These are phyloP conservation scores for Epistrophella euchroma DNA, from an alignment of 2,888 invertebrate genomes.

Conservation along the genomic window DNA sequence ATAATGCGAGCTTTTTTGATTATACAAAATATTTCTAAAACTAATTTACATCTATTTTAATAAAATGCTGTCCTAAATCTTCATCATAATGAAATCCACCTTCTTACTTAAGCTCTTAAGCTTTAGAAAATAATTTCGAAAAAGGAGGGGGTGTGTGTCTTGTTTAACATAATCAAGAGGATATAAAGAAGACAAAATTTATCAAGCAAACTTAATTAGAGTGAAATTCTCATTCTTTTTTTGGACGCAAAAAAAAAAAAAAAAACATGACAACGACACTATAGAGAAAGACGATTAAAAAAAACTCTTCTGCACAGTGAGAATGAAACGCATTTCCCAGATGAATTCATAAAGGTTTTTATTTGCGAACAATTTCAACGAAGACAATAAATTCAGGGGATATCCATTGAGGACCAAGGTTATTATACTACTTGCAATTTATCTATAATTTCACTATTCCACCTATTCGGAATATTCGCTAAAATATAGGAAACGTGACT, in stretches of 20 bases:
- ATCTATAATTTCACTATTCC: conserved; percentile 47
- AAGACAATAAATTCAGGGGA: conserved; percentile 13
- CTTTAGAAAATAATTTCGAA: background rate
- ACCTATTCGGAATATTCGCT: conserved; percentile 18
- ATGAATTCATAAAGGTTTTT: background rate
- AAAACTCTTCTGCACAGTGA: background rate
- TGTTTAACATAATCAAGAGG: conserved; percentile 26
- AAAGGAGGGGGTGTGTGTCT: background rate
- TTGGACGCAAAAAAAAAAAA: conserved; percentile 2
- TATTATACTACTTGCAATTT: conserved; percentile 12
- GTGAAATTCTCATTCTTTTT: conserved; percentile 15
- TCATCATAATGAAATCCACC: background rate
- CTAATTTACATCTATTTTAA: background rate
- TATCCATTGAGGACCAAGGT: background rate
- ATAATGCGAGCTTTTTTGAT: no score
- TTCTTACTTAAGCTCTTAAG: background rate
- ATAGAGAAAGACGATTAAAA: conserved; percentile 10
- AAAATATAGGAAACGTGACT: conserved; percentile 57
- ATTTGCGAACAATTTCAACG: background rate
- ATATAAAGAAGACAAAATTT: conserved; percentile 29
- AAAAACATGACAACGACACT: background rate
- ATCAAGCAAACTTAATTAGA: conserved; percentile 48
- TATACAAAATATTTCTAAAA: no score
- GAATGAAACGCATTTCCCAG: conserved; percentile 4
- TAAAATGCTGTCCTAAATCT: background rate